Conservation (phyloP, 2,797 vertebrate species). For the Percopsis omiscomaycus region DNA sequence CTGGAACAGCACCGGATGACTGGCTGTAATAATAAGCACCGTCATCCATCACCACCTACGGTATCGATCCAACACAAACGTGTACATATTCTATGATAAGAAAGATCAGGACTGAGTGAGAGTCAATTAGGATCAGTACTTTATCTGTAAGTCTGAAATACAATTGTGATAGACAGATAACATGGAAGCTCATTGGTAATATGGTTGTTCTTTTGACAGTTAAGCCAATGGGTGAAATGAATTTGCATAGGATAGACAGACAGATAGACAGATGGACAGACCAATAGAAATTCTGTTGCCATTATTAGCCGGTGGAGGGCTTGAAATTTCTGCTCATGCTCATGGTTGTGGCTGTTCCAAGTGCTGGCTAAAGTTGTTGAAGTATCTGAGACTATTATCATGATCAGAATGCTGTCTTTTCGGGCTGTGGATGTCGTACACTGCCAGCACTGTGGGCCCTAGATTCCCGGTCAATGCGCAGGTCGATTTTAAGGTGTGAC, state of each 20-base stretch:
- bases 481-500: too few species aligned
- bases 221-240: neutral
- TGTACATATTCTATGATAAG: too few species aligned
- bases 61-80: conserved; percentile 35
- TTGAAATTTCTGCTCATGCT: conserved; percentile 29
- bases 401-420: too few species aligned
- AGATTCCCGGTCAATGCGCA: too few species aligned
- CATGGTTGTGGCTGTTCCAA: conserved; percentile 19
- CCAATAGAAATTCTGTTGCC: conserved; percentile 6
- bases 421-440: too few species aligned
- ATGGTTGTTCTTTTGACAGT: neutral
- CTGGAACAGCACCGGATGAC: conserved; percentile 43
- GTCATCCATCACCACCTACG: conserved; percentile 39
- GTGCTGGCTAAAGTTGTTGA: conserved; percentile 28
- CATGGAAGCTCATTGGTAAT: too few species aligned
- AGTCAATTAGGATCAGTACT: too few species aligned
- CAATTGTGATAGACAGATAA: too few species aligned
- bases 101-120: too few species aligned
- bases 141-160: too few species aligned
- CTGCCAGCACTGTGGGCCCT: too few species aligned
- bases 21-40: conserved; percentile 32
- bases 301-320: conserved; percentile 13
- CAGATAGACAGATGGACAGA: conserved; percentile 1
- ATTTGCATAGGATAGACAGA: conserved; percentile 5
- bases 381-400: conserved; percentile 28